Conservation (phyloP, 2,113 vertebrate genomes). For the Suricata suricatta region DNA sequence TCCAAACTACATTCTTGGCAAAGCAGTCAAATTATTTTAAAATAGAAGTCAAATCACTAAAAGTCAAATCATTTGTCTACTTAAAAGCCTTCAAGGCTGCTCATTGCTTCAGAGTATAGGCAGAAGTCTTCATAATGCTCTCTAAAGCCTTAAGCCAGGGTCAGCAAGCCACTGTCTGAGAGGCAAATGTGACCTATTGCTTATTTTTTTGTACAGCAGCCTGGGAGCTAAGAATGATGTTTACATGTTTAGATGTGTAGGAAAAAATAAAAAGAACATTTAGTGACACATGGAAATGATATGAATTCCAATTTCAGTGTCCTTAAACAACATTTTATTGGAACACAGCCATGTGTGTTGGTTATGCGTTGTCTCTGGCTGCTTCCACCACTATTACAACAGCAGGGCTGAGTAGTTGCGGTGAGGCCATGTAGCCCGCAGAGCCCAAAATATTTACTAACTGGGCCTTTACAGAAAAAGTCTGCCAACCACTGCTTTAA, state of each 20-base stretch:
- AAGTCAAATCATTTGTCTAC: neutral
- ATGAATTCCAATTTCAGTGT: neutral
- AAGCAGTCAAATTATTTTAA: neutral
- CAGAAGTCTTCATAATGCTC: neutral
- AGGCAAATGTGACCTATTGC: neutral
- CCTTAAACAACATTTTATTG: neutral
- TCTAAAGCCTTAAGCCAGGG: neutral
- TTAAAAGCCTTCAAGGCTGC: neutral
- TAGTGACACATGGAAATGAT: neutral
- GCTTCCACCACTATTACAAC: neutral
- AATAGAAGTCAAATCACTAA: neutral
- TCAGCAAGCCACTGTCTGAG: neutral
- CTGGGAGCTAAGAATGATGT: neutral
- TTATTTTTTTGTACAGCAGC: neutral
- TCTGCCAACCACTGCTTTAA: neutral
- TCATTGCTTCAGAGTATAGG: neutral
- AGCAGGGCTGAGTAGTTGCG: neutral
- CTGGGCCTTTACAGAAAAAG: neutral
- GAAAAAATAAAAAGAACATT: no score
- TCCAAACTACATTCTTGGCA: neutral
- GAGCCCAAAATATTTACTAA: neutral
- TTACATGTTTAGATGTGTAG: neutral
- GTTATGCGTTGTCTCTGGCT: neutral
- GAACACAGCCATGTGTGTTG: neutral
- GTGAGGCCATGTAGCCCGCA: neutral